phyloP scores from a whole-genome alignment of 92 coral and sea anemone species.

The Epizoanthus scotinus region DNA sequence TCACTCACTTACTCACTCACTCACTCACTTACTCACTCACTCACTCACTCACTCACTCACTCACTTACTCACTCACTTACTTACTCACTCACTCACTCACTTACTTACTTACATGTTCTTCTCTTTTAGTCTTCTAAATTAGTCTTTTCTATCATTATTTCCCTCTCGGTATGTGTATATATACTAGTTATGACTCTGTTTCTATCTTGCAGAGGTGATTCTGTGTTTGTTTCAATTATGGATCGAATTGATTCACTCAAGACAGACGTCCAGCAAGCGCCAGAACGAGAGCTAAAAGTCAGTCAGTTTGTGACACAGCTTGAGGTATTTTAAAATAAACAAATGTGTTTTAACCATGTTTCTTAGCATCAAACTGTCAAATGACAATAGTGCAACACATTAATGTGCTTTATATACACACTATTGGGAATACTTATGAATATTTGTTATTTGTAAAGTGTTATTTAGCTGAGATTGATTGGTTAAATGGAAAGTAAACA shows the following conservation, averaged over 20 bases:
- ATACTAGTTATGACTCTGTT: not conserved
- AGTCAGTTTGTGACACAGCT: conserved; percentile 66
- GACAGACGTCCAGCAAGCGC: conserved; percentile 49
- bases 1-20: too few relatives aligned
- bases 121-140: not conserved
- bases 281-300: conserved; percentile 73
- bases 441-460: too few relatives aligned
- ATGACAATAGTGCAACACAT: too few relatives aligned
- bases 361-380: too few relatives aligned
- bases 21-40: too few relatives aligned
- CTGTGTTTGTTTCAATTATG: conserved; percentile 67
- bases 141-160: not conserved
- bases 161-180: not conserved
- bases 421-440: too few relatives aligned
- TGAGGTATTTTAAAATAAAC: conserved; percentile 40
- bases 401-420: too few relatives aligned
- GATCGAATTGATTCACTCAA: conserved; percentile 85
- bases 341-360: not conserved
- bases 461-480: too few relatives aligned
- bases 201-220: conserved; percentile 69
- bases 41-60: too few relatives aligned
- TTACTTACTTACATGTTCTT: not conserved
- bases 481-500: too few relatives aligned
- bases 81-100: too few relatives aligned
- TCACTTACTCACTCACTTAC: too few relatives aligned